Evolutionary conservation across 2,113 vertebrate genomes (phyloP).

Genomic region (Hiodon tergisus): DNA sequence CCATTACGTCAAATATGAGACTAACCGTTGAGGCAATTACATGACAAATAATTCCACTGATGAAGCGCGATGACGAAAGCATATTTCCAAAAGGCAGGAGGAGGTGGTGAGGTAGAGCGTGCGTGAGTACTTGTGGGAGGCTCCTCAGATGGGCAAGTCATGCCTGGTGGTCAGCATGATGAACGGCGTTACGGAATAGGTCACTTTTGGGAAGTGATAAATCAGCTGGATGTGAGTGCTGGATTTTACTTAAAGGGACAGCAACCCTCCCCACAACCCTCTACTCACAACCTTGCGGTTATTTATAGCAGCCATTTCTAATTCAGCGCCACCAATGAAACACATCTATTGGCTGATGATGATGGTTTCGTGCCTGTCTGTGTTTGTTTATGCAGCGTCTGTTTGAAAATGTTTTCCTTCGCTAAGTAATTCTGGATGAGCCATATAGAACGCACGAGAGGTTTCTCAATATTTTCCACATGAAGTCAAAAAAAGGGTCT

Average conservation of each 20-base stretch:
- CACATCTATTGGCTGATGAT: constrained; percentile 21
- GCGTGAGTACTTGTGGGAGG: no score
- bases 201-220: neutral
- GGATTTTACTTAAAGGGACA: neutral
- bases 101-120: neutral
- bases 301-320: constrained; percentile 9
- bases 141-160: neutral
- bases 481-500: constrained; percentile 31
- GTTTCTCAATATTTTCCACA: constrained; percentile 46
- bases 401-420: constrained; percentile 38
- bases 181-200: neutral
- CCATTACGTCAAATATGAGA: no score
- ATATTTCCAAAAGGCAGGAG: neutral
- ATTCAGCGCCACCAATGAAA: constrained; percentile 23
- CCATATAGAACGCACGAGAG: constrained; percentile 19
- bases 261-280: neutral
- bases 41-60: no score
- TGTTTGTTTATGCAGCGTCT: constrained; percentile 40
- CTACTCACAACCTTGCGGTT: neutral
- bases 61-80: neutral
- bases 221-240: neutral
- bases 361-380: constrained; percentile 22
- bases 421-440: constrained; percentile 26
- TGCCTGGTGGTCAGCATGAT: neutral
- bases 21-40: no score